Percentiles rank a stretch among this genome's conserved stretches.
phyloP scores from a whole-genome alignment of 2,113 vertebrate genomes.

The Acinonyx jubatus region DNA sequence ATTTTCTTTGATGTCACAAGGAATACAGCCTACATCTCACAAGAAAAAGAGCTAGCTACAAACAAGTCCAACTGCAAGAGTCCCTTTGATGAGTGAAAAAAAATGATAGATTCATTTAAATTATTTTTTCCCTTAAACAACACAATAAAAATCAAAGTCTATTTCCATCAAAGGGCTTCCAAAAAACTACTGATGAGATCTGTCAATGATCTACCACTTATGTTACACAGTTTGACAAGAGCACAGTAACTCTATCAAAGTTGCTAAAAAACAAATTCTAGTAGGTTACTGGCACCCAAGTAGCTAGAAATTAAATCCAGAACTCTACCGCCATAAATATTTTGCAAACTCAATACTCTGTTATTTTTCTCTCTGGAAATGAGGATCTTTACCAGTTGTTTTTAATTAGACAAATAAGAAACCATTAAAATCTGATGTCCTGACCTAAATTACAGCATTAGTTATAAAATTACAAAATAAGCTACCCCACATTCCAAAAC shows the following conservation, averaged over 20 bases:
- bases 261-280: constrained; percentile 45
- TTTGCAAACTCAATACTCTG: neutral
- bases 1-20: constrained; percentile 24
- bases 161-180: constrained; percentile 24
- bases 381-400: constrained; percentile 52
- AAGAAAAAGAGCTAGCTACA: neutral
- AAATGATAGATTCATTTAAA: neutral
- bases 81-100: neutral
- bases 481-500: constrained; percentile 52
- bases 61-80: constrained; percentile 11
- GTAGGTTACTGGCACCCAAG: neutral
- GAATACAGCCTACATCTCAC: neutral
- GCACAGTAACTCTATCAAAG: constrained; percentile 53
- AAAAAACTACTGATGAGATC: constrained; percentile 35
- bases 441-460: constrained; percentile 53
- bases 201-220: constrained; percentile 26
- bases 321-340: neutral
- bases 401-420: constrained; percentile 64
- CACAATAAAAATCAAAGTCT: constrained; percentile 57
- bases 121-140: constrained; percentile 58
- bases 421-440: constrained; percentile 50
- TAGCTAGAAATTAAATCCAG: constrained; percentile 48
- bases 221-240: constrained; percentile 42
- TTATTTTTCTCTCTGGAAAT: neutral
- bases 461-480: constrained; percentile 60